These are phyloP conservation scores for Drosophila limbata DNA, from an alignment of 2,888 invertebrate genomes.

Conservation along the genomic window DNA sequence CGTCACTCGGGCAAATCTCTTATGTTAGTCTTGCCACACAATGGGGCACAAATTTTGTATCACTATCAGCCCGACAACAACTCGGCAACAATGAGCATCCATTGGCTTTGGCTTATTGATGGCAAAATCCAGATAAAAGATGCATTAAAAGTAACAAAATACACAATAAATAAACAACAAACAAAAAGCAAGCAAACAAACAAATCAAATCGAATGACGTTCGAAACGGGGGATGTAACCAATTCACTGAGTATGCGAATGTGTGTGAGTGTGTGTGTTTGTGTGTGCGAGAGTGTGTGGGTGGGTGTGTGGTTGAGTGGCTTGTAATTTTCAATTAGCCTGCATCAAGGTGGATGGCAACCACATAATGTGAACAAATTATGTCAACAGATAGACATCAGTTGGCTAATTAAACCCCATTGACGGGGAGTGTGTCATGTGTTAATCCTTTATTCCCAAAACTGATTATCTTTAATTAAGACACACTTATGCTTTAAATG, in stretches of 20 bases:
- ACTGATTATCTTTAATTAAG: slow-evolving; percentile 46
- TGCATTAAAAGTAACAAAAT: slow-evolving; percentile 80
- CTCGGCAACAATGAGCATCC: slow-evolving; percentile 39
- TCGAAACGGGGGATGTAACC: slow-evolving; percentile 29
- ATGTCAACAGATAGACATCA: slow-evolving; percentile 76
- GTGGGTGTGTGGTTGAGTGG: slow-evolving; percentile 37
- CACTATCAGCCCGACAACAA: slow-evolving; percentile 58
- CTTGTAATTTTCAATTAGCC: slow-evolving; percentile 73
- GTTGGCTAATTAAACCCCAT: slow-evolving; percentile 60
- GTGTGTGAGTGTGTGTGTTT: not conserved
- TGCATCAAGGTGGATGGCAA: slow-evolving; percentile 55
- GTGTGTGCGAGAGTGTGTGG: slow-evolving; percentile 3
- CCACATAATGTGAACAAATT: slow-evolving; percentile 77
- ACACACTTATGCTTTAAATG: slow-evolving; percentile 33
- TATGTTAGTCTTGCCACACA: slow-evolving; percentile 41
- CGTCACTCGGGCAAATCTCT: slow-evolving; percentile 60
- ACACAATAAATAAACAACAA: slow-evolving; percentile 75
- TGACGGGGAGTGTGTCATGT: slow-evolving; percentile 40
- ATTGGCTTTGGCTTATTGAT: slow-evolving; percentile 67
- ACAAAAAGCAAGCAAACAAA: slow-evolving; percentile 71
- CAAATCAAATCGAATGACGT: slow-evolving; percentile 74
- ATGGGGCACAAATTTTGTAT: slow-evolving; percentile 74
- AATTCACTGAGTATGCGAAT: slow-evolving; percentile 17
- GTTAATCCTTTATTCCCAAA: slow-evolving; percentile 19
- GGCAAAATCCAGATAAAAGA: slow-evolving; percentile 78